Conservation (phyloP, 2,113 vertebrate species). For the Brienomyrus longianalis region DNA sequence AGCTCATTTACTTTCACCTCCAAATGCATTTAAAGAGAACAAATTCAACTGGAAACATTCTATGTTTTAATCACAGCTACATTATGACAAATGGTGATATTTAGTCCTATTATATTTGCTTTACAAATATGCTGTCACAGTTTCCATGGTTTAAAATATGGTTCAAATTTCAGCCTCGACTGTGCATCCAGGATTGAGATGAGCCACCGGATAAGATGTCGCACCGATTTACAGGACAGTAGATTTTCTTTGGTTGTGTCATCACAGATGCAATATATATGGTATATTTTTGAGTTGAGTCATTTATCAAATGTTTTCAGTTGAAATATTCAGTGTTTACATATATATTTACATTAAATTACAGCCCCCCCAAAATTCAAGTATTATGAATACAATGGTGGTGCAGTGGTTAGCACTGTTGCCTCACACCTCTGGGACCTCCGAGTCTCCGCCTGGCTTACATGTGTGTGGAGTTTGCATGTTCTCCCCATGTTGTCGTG, state of each 20-base stretch:
- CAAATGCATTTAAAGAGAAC: neutral
- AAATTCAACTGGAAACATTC: neutral
- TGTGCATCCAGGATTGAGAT: neutral
- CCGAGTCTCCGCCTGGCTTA: too few species aligned
- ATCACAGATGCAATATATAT: neutral
- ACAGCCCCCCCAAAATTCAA: neutral
- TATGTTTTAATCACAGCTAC: neutral
- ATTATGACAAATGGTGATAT: neutral
- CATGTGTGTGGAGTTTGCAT: too few species aligned
- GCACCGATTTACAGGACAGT: neutral
- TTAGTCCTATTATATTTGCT: neutral
- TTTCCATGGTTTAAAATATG: neutral
- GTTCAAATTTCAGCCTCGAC: neutral
- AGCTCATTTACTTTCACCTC: neutral
- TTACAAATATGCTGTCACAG: neutral
- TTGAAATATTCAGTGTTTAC: neutral
- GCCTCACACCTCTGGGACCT: too few species aligned
- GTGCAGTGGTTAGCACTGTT: too few species aligned
- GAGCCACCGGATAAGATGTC: neutral
- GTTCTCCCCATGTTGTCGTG: too few species aligned
- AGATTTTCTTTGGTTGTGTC: neutral
- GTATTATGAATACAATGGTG: neutral
- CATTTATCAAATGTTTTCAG: neutral
- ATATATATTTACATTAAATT: neutral
- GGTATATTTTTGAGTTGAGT: neutral